Evolutionary conservation across 2,888 invertebrate genomes (phyloP).

Genomic region (Steinernema scapterisci): DNA sequence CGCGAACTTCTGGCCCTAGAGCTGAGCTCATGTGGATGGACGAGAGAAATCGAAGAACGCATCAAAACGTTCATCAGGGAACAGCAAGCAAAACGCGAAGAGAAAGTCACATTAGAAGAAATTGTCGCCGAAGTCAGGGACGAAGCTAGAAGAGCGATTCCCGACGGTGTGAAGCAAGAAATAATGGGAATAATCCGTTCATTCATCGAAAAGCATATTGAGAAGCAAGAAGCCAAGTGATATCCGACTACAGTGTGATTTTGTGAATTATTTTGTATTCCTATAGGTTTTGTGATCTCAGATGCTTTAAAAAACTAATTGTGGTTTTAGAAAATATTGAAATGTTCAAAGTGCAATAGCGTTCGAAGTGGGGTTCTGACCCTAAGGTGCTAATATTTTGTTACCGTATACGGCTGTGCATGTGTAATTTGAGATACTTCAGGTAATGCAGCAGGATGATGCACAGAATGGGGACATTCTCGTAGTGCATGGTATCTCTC

Average conservation of each 20-base stretch:
- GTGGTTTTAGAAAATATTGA: no score
- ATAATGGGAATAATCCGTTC: not conserved
- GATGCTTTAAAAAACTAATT: no score
- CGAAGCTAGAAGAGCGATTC: not conserved
- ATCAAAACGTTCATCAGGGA: not conserved
- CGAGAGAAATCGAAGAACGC: not conserved
- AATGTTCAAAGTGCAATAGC: no score
- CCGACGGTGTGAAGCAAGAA: not conserved
- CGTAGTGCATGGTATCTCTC: not conserved
- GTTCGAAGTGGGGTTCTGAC: no score
- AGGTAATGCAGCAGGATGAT: slow-evolving; percentile 23
- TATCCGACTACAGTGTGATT: no score
- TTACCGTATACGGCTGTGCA: no score
- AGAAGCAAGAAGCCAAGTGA: no score
- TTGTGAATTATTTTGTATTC: no score
- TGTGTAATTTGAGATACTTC: not conserved
- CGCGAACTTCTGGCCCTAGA: not conserved
- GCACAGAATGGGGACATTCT: not conserved
- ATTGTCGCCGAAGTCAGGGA: not conserved
- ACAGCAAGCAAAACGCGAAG: not conserved
- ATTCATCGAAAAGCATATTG: no score
- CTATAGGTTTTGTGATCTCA: no score
- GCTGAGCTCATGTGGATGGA: not conserved
- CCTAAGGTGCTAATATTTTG: no score
- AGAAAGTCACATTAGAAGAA: slow-evolving; percentile 1